Conservation (phyloP, 2,888 invertebrate genomes). For the Drosophila infuscata region DNA sequence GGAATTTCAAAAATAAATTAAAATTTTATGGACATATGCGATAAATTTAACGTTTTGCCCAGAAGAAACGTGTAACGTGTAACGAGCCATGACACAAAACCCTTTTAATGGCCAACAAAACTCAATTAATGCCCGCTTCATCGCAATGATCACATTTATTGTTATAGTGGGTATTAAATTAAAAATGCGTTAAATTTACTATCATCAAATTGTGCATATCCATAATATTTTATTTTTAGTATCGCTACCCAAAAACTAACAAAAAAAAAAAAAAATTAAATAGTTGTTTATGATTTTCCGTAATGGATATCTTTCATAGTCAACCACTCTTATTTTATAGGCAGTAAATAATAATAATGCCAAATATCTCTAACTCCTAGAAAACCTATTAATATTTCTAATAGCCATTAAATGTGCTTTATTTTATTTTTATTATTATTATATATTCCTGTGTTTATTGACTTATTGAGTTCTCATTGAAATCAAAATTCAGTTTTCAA, state of each 20-base stretch:
- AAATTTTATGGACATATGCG: constrained; percentile 64
- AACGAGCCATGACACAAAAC: constrained; percentile 33
- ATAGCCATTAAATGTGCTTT: not conserved
- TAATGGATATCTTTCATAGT: not conserved
- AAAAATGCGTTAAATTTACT: constrained; percentile 1
- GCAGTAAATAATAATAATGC: not conserved
- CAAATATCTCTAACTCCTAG: too few species aligned
- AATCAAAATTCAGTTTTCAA: not conserved
- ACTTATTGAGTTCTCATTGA: not conserved
- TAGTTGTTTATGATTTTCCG: not conserved
- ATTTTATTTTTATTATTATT: not conserved
- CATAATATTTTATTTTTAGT: not conserved
- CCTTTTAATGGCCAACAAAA: constrained; percentile 51
- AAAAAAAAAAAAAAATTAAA: not conserved
- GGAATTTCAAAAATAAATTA: constrained; percentile 68
- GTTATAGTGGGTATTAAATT: constrained; percentile 39
- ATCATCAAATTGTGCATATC: not conserved
- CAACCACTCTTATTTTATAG: not conserved
- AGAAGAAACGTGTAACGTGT: constrained; percentile 32
- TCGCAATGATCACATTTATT: constrained; percentile 39
- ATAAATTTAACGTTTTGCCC: constrained; percentile 66
- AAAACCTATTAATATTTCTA: not conserved
- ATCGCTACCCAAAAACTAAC: not conserved
- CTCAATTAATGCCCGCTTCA: constrained; percentile 64
- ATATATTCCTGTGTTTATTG: not conserved